Base-by-base conservation (phyloP, 2,797 vertebrate genomes). In the Myripristis murdjan region DNA sequence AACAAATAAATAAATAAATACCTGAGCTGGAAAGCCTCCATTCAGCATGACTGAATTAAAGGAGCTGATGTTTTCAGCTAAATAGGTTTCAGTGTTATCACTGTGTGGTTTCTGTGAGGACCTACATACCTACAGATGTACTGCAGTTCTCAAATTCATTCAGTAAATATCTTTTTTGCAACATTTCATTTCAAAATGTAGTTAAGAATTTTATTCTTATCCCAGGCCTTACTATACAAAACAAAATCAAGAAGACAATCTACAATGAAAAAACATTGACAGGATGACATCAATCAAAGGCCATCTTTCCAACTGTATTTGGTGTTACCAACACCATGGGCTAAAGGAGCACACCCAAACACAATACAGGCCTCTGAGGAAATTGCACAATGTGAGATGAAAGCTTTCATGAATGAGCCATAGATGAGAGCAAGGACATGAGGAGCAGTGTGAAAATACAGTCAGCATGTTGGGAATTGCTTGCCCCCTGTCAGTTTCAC, bases 391-490 rank as follows among this genome's bases (percentile, higher is more conserved):
- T n/a, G 8, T 54, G 33, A 48, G 35, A 23, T 54, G 33, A 74
- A 59, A 67, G 18, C 37, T 65, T 60, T 41, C 64, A 61, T 51
- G 39, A 44, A 23, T 51, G 23, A 60, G 57, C 1, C 64, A 41
- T 1, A 51, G 15, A 39, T 53, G 54, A 43, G 1, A 26, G 2
- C 1, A 24, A 2, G 20, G 44, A 47, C 26, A 24, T 66, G 51
- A 26, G 37, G 24, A 1, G 7, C 18, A 3, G 53, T 53, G 48
- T 69, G 77, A 59, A 59, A 72, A 20, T 16, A 24, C 5, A 33
- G 33, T 26, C 62, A 74, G 73, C 80, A 41, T 79, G 77, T 82
- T 60, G 69, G 80, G 75, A 80, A 48, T 26, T 77, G 73, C 54
- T 75, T 71, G 64, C 43, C 11, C 31, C 37, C 44, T 33, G 57